Evolutionary conservation across 2,113 vertebrate species (phyloP), one percentile per base, ranked within the genome.

Genomic region (Asarcornis scutulata): DNA sequence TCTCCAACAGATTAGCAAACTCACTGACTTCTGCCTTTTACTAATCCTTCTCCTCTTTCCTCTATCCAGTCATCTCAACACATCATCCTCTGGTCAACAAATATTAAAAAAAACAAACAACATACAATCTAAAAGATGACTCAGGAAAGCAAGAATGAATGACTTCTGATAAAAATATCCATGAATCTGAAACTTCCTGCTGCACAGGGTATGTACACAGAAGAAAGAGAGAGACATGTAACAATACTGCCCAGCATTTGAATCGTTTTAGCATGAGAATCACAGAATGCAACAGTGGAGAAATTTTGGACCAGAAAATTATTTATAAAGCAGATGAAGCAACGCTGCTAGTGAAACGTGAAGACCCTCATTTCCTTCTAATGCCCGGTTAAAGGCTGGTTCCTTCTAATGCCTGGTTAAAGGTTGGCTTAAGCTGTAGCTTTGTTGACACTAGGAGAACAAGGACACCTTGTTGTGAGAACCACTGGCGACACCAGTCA

Each of bases 381-480:
- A 78, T 60, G 83, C 27, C 82, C 87, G 52, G 64, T n/a, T 67
- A 88, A 85, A 91, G 72, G 22, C 34, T 76, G 72, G 52, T 40
- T 40, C 38, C 38, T 40, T 40, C 38, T 40, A 40, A 40, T 40
- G 38, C 26, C 85, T 78, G 46, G 64, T n/a, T 67, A 88, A 85
- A 91, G 72, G 22, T 23, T 76, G 73, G 42, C 34, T 74, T 53
- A 63, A 58, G 50, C 52, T 68, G 38, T 34, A 38, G 55, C 62
- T 81, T 71, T 84, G 69, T 31, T 52, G 83, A 72, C 20, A 3
- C 73, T n/a, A 72, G 42, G 36, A 78, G 32, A 36, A 86, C 66
- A 82, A n/a, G 78, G 85, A 78, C 38, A 71, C 48, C 56, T 81
- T 94, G 85, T 82, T 78, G 34, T 78, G 48, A 75, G 79, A 95